phyloP scores from a whole-genome alignment of 2,113 vertebrate species.

The Boleophthalmus pectinirostris region DNA sequence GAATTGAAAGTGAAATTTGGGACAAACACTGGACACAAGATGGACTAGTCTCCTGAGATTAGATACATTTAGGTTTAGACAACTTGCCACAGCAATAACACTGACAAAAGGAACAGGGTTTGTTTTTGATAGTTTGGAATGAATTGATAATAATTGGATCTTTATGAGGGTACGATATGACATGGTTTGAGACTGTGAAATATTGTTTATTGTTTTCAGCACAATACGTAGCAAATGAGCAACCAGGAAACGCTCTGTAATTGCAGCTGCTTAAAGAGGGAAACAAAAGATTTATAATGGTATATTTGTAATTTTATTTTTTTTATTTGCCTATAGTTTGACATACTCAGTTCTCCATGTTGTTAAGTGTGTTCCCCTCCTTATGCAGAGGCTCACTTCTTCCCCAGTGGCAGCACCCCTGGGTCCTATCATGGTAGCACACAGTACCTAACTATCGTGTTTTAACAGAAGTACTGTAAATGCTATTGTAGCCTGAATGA shows the following conservation, averaged over 20 bases:
- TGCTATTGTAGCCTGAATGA: conserved; percentile 67
- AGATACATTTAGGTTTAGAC: not conserved
- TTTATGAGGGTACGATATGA: not conserved
- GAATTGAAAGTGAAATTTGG: not conserved
- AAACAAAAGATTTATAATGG: conserved; percentile 6
- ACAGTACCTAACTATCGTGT: conserved; percentile 38
- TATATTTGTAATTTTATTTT: conserved; percentile 2
- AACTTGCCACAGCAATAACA: conserved; percentile 77
- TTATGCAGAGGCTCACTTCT: conserved; percentile 55
- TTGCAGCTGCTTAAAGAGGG: conserved; percentile 34
- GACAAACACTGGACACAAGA: not conserved
- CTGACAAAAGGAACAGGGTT: conserved; percentile 26
- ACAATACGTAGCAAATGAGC: conserved; percentile 65
- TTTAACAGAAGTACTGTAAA: conserved; percentile 67
- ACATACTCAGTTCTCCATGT: not conserved
- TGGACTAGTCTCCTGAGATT: not conserved
- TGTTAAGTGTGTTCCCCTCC: not conserved
- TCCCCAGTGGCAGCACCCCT: conserved; percentile 33
- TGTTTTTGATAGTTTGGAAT: not conserved
- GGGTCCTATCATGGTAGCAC: conserved; percentile 61
- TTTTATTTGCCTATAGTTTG: conserved; percentile 2
- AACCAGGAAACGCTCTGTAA: conserved; percentile 42
- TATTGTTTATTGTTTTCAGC: conserved; percentile 45
- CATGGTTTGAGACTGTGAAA: conserved; percentile 19
- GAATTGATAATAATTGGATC: not conserved